Evolutionary conservation across 2,888 invertebrate genomes (phyloP), one percentile per base, ranked within the genome.

Genomic region (Lutraria lutraria): DNA sequence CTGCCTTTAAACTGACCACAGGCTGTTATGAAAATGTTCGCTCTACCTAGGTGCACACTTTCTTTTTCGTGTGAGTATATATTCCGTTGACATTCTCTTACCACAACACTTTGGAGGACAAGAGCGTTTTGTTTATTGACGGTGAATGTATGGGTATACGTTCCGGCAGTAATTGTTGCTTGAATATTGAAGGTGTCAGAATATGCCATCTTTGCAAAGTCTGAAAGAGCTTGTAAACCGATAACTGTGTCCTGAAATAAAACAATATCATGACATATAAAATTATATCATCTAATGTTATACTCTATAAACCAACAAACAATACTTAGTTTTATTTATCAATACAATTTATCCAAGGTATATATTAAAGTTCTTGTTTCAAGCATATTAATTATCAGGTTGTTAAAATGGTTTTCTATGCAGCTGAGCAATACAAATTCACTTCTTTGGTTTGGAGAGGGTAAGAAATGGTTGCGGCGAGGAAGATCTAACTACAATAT

Each of bases 141-240:
- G 80, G 92, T 91, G 87, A 95, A 96, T 19, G 83, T 92, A 81
- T 94, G 93, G 6, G 90, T 86, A 76, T 91, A 90, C 13, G 90
- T 89, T 34, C 93, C 94, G 4, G 94, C 92, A 12, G 89, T 91
- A 29, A 94, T 88, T 29, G 91, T 90, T 34, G 95, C 91, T 68
- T 93, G 92, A 52, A 95, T 90, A 84, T 95, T 90, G 81, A 95
- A 94, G 87, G 90, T 94, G 82, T 90, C 91, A 63, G 93, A 91
- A 88, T 92, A 95, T 13, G 94, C 93, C 91, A 95, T 93, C 16
- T 91, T 92, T 21, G 96, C 96, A 90, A 96, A 96, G 86, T 95
- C 94, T 8, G 96, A 96, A 84, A 97, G 92, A n/a, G 97, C 96
- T 92, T 96, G 96, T 52, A 97, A 94, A 10, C 96, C 97, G 54